These are phyloP conservation scores for Lerema accius DNA, from an alignment of 1,140 invertebrate genomes.

Conservation along the genomic window DNA sequence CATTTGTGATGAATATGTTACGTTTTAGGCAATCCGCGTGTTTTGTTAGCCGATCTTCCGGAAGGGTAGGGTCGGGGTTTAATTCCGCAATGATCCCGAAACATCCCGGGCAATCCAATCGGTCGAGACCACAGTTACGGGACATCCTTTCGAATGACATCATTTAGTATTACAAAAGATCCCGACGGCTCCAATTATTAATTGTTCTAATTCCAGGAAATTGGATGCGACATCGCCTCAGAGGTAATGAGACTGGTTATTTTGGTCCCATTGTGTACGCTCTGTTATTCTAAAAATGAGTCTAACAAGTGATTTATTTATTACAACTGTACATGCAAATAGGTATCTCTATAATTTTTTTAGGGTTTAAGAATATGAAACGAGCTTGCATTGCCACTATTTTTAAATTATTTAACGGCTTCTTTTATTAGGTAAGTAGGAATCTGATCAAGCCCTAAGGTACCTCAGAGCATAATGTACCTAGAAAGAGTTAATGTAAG, in stretches of 20 bases:
- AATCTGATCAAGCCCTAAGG: too few relatives aligned
- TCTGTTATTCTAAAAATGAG: too few relatives aligned
- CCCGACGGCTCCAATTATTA: slow-evolving; percentile 49
- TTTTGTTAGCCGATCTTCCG: slow-evolving; percentile 26
- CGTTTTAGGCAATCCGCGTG: slow-evolving; percentile 32
- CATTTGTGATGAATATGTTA: slow-evolving; percentile 25
- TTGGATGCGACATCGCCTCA: slow-evolving; percentile 33
- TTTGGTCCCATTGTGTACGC: not conserved
- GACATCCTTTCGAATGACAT: slow-evolving; percentile 35
- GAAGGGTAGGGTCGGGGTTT: slow-evolving; percentile 20
- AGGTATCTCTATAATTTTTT: too few relatives aligned
- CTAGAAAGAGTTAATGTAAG: too few relatives aligned
- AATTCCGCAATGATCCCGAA: slow-evolving; percentile 33
- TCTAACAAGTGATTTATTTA: too few relatives aligned
- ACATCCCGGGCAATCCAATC: slow-evolving; percentile 55
- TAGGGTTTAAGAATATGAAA: too few relatives aligned
- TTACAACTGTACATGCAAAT: too few relatives aligned
- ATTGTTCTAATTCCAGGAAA: slow-evolving; percentile 44
- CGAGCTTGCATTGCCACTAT: too few relatives aligned
- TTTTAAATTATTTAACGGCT: too few relatives aligned
- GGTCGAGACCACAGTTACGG: slow-evolving; percentile 33
- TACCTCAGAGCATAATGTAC: too few relatives aligned
- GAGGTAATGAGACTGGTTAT: not conserved
- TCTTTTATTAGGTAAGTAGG: too few relatives aligned
- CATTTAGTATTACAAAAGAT: slow-evolving; percentile 40